phyloP scores from a whole-genome alignment of 2,888 invertebrate species.

The Heliconius ethilla region DNA sequence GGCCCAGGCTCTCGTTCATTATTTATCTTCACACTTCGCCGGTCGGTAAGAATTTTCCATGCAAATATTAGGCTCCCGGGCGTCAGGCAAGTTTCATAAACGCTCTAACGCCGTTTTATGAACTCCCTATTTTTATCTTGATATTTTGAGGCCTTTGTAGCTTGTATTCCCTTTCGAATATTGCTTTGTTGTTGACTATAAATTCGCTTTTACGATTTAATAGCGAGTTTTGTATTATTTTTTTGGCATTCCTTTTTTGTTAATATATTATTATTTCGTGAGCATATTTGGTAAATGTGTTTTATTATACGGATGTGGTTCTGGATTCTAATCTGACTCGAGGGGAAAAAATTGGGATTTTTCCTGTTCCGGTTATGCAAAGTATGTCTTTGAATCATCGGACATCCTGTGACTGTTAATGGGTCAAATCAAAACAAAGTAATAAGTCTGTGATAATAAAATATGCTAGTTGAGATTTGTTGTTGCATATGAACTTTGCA shows the following conservation, averaged over 20 bases:
- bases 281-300: neutral
- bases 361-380: too few species aligned
- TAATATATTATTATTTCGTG: constrained; percentile 10
- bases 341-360: neutral
- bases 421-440: too few species aligned
- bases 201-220: constrained; percentile 40
- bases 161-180: constrained; percentile 39
- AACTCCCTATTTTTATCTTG: constrained; percentile 45
- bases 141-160: constrained; percentile 41
- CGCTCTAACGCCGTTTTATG: constrained; percentile 46
- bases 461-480: neutral
- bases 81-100: constrained; percentile 49
- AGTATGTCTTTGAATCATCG: too few species aligned
- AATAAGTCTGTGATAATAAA: neutral
- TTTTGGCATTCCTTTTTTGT: constrained; percentile 29
- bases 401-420: too few species aligned
- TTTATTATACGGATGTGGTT: neutral
- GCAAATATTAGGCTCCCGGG: constrained; percentile 60
- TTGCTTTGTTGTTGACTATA: constrained; percentile 43
- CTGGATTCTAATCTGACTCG: neutral
- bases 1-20: constrained; percentile 61
- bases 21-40: constrained; percentile 70
- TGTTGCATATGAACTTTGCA: neutral
- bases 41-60: constrained; percentile 66
- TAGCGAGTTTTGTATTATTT: constrained; percentile 30